Evolutionary conservation across 2,888 invertebrate species (phyloP).

Genomic region (Agrochola lota): DNA sequence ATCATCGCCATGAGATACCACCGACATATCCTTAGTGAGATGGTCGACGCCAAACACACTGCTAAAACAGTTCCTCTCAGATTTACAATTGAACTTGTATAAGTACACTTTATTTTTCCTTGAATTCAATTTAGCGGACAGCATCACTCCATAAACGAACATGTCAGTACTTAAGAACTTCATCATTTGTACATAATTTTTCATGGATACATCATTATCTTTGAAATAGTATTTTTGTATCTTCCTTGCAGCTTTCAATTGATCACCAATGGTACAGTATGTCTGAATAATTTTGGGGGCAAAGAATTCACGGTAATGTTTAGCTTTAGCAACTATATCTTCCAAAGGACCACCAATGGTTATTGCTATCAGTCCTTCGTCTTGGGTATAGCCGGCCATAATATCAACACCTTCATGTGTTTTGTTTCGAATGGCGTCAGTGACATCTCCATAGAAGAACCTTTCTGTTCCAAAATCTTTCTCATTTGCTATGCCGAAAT

Average conservation of each 20-base stretch:
- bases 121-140: constrained; percentile 70
- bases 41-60: constrained; percentile 62
- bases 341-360: constrained; percentile 54
- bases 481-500: constrained; percentile 73
- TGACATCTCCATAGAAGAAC: constrained; percentile 75
- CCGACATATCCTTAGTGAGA: constrained; percentile 54
- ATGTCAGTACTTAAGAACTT: constrained; percentile 69
- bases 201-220: constrained; percentile 64
- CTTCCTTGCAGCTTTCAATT: constrained; percentile 73
- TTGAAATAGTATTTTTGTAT: constrained; percentile 75
- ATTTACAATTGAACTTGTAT: constrained; percentile 77
- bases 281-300: constrained; percentile 71
- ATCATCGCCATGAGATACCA: constrained; percentile 76
- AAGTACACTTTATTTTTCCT: constrained; percentile 73
- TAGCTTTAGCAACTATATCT: constrained; percentile 66
- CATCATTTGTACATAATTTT: constrained; percentile 67
- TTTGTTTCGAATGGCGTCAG: constrained; percentile 84
- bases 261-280: constrained; percentile 69
- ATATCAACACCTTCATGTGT: constrained; percentile 90
- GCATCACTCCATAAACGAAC: constrained; percentile 70
- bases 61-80: constrained; percentile 75
- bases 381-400: constrained; percentile 92
- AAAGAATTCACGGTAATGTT: constrained; percentile 73
- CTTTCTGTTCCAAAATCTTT: constrained; percentile 77
- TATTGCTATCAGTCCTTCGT: constrained; percentile 90